Base-by-base conservation (phyloP, 2,888 invertebrate species). In the Synanthedon tipuliformis region DNA sequence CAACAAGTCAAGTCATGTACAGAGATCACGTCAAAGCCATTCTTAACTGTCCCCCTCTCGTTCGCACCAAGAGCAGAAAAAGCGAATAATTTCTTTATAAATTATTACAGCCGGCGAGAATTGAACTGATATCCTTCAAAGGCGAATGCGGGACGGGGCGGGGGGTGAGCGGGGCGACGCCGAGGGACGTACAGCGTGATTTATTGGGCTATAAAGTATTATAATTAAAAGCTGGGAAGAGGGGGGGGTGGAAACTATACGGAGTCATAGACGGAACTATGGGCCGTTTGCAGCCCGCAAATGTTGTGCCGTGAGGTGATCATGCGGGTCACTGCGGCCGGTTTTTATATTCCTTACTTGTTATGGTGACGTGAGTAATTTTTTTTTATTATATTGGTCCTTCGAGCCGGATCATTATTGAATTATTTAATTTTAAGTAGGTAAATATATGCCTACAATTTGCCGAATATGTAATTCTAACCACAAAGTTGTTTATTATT, bases 201-300 rank as follows among this genome's bases (percentile, higher is more conserved):
- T 92, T 91, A 92, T 91, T 89, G 90, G 89, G 89, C 91, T 90
- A 91, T 92, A 91, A 91, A 92, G 91, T 91, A 92, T 92, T 91
- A 91, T 92, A 92, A 91, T 92, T 91, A 92, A 92, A 91, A 90
- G 90, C 89, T 77, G 74, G 75, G 68, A 66, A 72, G 52, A 40
- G 53, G 41, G 40, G 40, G 40, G 52, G 69, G 58, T 60, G 56
- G 80, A 79, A 85, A 85, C 84, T 84, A 83, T 78, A 74, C 72
- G 76, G 69, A 34, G 69, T 41, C 51, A 51, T 40, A 71, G 66
- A 64, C 66, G 77, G 76, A 81, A 82, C 81, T 81, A 79, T 70
- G 75, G 70, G 61, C 66, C 72, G 75, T 70, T 79, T 66, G 70
- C 60, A 57, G 56, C 64, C 71, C 72, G 65, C 68, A 64, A 66